Evolutionary conservation across 2,113 vertebrate species (phyloP).

Genomic region (Nothocercus nigrocapillus): DNA sequence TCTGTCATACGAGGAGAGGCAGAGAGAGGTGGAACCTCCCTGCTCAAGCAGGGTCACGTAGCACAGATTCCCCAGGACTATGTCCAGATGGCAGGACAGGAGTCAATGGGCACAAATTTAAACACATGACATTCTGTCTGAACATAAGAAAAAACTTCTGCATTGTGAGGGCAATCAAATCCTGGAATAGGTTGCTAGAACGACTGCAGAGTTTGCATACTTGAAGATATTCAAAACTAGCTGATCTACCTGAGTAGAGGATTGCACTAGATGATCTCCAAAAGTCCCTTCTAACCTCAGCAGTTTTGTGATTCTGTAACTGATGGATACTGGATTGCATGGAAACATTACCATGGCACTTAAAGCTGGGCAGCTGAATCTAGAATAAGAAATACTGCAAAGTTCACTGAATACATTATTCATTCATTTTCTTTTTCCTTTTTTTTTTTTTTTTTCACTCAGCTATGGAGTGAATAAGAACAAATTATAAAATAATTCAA

Average conservation of each 20-base stretch:
- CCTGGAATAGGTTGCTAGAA: neutral
- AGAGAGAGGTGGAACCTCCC: neutral
- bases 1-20: neutral
- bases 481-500: neutral
- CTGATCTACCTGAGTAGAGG: neutral
- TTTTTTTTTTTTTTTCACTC: neutral
- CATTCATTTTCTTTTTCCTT: conserved; percentile 9
- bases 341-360: neutral
- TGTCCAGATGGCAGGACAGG: neutral
- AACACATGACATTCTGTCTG: neutral
- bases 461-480: conserved; percentile 14
- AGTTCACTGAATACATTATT: neutral
- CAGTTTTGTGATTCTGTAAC: neutral
- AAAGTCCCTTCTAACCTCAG: neutral
- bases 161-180: neutral
- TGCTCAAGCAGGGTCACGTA: neutral
- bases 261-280: neutral
- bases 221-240: neutral
- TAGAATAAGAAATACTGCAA: neutral
- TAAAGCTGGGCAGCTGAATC: neutral
- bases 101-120: neutral
- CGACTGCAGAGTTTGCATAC: neutral
- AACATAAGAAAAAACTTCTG: neutral
- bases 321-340: neutral
- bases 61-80: neutral